Evolutionary conservation across 2,888 invertebrate genomes (phyloP), one percentile per base, ranked within the genome.

Genomic region (Eupithecia centaureata): DNA sequence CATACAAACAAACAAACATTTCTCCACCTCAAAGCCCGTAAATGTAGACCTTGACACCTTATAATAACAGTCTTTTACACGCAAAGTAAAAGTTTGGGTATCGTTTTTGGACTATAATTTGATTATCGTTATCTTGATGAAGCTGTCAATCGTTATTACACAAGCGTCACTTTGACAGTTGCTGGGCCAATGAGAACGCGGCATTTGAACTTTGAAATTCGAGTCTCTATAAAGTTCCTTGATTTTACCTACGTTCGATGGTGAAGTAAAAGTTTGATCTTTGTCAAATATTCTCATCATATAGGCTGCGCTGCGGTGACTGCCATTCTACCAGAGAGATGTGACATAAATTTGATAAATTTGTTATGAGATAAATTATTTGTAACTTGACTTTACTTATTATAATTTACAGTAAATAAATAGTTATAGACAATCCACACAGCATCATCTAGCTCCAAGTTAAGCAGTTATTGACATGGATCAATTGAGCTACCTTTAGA

Each of bases 101-200:
- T 52, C 32, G 67, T 67, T 70, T 72, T 69, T 57, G 47, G 68
- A 71, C 68, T 73, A 82, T 88, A 88, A 87, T 88, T 88, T 83
- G 91, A 92, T 92, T 92, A 92, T 77, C 79, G 76, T 85, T 92
- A 93, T 92, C 92, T 86, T 81, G 89, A 92, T 91, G 86, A 76
- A 88, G 82, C 87, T 86, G 91, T 91, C 91, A 87, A 89, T 90
- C 86, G 87, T 75, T 74, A 85, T 89, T 87, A 87, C 76, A 76
- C 70, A 75, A 84, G 84, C 82, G 86, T 87, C 86, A 86, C 84
- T 81, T 86, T 86, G 86, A 87, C 88, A 87, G 73, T 59, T 60
- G 75, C 71, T 82, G 68, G 77, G 68, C 82, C 84, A 86, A 86
- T 84, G 70, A 73, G 69, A 77, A 73, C 65, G 67, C 68, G 73